phyloP scores from a whole-genome alignment of 2,797 vertebrate species.

The Capromys pilorides region DNA sequence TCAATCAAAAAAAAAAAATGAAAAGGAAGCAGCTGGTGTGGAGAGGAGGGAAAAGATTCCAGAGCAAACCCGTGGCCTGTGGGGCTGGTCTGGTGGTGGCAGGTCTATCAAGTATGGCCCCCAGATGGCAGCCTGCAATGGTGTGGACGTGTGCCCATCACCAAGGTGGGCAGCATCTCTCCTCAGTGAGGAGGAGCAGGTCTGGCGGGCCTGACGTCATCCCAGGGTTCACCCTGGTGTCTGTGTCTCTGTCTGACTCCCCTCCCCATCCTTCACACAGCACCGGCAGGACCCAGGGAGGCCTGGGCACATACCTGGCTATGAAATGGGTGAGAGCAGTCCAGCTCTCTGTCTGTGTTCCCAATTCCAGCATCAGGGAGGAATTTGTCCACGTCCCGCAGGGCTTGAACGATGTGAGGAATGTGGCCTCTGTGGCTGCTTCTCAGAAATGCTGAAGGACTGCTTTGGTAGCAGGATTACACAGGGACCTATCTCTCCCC shows the following conservation, averaged over 20 bases:
- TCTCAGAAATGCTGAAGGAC: conserved; percentile 3
- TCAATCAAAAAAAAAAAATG: neutral
- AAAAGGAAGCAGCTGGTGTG: neutral
- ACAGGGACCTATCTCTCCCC: neutral
- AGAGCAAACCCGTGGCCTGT: neutral
- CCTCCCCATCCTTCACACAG: neutral
- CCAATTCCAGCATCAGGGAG: neutral
- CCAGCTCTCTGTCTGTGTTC: neutral
- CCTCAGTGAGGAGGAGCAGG: neutral
- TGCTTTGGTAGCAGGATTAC: neutral
- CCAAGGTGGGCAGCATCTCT: neutral
- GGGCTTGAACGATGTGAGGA: neutral
- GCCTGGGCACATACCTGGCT: neutral
- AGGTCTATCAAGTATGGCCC: neutral
- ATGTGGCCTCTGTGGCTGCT: neutral
- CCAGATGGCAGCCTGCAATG: neutral
- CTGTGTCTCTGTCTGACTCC: neutral
- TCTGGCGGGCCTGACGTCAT: neutral
- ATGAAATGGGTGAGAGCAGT: neutral
- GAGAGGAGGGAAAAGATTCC: neutral
- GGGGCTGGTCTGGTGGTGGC: neutral
- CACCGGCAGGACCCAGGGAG: neutral
- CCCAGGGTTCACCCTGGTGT: neutral
- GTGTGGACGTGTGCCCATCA: neutral
- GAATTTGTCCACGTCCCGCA: neutral